A percentile compares a stretch with the other conserved stretches of the same genome.
phyloP scores from a whole-genome alignment of 1,140 invertebrate species.

The Cherax destructor region DNA sequence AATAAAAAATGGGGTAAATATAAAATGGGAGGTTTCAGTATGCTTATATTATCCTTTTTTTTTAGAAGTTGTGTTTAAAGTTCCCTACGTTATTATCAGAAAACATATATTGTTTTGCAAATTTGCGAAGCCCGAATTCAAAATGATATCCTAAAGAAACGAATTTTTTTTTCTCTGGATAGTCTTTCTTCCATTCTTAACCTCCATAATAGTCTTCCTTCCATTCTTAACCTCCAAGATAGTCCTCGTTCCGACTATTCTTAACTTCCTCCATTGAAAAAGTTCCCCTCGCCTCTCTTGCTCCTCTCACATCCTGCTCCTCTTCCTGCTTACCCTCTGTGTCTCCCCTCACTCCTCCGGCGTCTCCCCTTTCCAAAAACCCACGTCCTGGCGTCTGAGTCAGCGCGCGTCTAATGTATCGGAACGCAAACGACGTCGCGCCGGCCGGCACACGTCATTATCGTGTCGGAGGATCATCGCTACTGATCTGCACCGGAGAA shows the following conservation, averaged over 20 bases:
- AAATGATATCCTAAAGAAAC: too few relatives aligned
- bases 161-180: too few relatives aligned
- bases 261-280: not conserved
- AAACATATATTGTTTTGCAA: too few relatives aligned
- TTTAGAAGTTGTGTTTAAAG: too few relatives aligned
- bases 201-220: too few relatives aligned
- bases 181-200: too few relatives aligned
- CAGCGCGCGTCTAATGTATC: constrained; percentile 31
- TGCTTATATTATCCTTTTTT: too few relatives aligned
- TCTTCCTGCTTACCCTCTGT: not conserved
- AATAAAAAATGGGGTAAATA: too few relatives aligned
- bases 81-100: too few relatives aligned
- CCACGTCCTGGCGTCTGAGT: constrained; percentile 10
- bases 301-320: constrained; percentile 9
- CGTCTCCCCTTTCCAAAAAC: not conserved
- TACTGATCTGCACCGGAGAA: constrained; percentile 13
- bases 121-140: too few relatives aligned
- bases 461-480: constrained; percentile 19
- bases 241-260: not conserved
- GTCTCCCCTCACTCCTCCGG: not conserved
- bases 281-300: not conserved
- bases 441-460: constrained; percentile 39
- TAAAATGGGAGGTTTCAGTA: too few relatives aligned
- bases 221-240: too few relatives aligned
- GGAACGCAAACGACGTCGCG: constrained; percentile 27